A percentile compares a stretch with the other conserved stretches of the same genome.
Evolutionary conservation across 2,888 invertebrate genomes (phyloP).

Genomic region (Plutella xylostella): DNA sequence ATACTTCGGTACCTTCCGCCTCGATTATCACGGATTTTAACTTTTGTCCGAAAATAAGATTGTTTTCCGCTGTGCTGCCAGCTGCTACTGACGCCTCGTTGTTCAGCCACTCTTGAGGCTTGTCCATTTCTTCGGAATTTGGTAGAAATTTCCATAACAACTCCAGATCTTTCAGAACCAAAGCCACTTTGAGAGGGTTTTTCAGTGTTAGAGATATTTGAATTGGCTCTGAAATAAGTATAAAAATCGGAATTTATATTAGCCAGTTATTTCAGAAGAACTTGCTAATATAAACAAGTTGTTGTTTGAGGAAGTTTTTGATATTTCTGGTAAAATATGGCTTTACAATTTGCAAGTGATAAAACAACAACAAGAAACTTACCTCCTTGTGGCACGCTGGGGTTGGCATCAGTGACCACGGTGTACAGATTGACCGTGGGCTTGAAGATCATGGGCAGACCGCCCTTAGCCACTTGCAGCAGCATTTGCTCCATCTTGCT

Average conservation of each 20-base stretch:
- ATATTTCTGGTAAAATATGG: not conserved
- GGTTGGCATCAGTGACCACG: constrained; percentile 73
- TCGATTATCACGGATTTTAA: constrained; percentile 68
- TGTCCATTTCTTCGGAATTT: constrained; percentile 28
- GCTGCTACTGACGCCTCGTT: constrained; percentile 44
- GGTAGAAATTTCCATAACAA: constrained; percentile 77
- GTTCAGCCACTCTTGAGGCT: constrained; percentile 27
- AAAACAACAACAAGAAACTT: constrained; percentile 14
- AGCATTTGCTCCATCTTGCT: constrained; percentile 82
- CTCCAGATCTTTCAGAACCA: constrained; percentile 77
- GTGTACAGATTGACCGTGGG: constrained; percentile 82
- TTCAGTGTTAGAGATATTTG: constrained; percentile 80
- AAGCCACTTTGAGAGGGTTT: constrained; percentile 80
- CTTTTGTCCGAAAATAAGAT: constrained; percentile 67
- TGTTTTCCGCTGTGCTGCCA: constrained; percentile 35
- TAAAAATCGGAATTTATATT: not conserved
- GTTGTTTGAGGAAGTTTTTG: too few relatives aligned
- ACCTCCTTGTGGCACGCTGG: constrained; percentile 81
- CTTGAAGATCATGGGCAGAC: constrained; percentile 80
- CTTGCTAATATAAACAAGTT: too few relatives aligned
- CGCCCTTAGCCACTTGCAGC: constrained; percentile 76
- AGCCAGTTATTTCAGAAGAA: too few relatives aligned
- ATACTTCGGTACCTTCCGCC: constrained; percentile 69
- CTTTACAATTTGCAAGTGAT: not conserved
- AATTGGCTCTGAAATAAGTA: constrained; percentile 76